Evolutionary conservation across 2,113 vertebrate species (phyloP), one percentile per base, ranked within the genome.

Genomic region (Fukomys damarensis): DNA sequence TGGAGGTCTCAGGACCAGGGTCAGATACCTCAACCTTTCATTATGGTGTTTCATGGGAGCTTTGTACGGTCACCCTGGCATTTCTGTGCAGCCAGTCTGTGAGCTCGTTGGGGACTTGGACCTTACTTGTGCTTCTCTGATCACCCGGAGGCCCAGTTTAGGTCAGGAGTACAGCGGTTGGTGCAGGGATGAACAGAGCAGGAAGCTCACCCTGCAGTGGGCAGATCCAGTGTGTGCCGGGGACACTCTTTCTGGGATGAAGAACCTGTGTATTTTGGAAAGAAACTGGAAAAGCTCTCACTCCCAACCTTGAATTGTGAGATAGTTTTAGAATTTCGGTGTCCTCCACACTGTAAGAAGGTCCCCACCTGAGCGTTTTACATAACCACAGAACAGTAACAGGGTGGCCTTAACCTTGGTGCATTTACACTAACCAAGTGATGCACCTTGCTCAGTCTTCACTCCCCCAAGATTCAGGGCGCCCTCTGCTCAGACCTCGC

Each of bases 401-500:
- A 20, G 13, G 52, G 24, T n/a, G 46, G 54, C 28, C 61, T 81
- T 72, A 35, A 72, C 54, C 14, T 43, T 35, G 41, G 24, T 52
- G 38, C 5, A 7, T 68, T 91, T 28, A 16, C 46, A 43, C 14
- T 24, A 35, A n/a, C 46, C 14, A 41, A 66, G 9, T 38, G 49
- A 24, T 24, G 32, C 17, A 5, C 6, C 58, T 46, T 59, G 28
- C 38, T 65, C 24, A 26, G 43, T 26, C 20, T 26, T 86, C 17
- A 24, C 58, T 56, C 19, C 41, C 7, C 20, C 41, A 52, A 7
- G 38, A 43, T 32, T 17, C 28, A 32, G 16, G 4, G 19, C 7
- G 7, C 43, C 2, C 1, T 9, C 0, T 4, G 1, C 16, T 28
- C 35, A 30, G 35, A 3, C 19, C 32, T n/a, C 5, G 8, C 38